Percentiles rank a stretch among this genome's conserved stretches.
phyloP scores from a whole-genome alignment of 2,888 invertebrate genomes.

The Hololepta plana region DNA sequence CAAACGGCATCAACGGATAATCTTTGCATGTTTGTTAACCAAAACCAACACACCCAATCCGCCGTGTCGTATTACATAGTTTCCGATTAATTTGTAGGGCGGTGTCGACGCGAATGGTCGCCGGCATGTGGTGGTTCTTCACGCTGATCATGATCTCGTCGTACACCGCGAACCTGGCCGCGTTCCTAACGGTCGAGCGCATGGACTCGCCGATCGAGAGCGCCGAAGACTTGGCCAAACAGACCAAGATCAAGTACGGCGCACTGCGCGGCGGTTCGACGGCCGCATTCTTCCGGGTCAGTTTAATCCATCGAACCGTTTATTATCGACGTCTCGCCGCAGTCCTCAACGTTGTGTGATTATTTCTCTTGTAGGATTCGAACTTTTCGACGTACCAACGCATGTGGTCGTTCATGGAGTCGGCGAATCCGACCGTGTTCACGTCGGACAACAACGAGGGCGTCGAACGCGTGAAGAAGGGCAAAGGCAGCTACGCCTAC shows the following conservation, averaged over 20 bases:
- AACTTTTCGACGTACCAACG: slow-evolving; percentile 85
- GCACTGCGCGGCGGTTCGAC: slow-evolving; percentile 87
- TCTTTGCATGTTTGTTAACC: too few species aligned
- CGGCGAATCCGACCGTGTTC: slow-evolving; percentile 73
- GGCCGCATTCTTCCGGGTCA: slow-evolving; percentile 83
- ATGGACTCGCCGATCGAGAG: slow-evolving; percentile 92
- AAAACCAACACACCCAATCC: too few species aligned
- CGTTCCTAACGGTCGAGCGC: slow-evolving; percentile 80
- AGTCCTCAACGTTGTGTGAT: not conserved
- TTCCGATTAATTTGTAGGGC: slow-evolving; percentile 38
- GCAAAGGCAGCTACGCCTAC: slow-evolving; percentile 81
- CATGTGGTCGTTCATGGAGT: slow-evolving; percentile 94
- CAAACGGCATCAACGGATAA: too few species aligned
- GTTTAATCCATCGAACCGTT: slow-evolving; percentile 11
- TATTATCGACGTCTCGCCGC: not conserved
- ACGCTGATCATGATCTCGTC: slow-evolving; percentile 91
- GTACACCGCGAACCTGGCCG: slow-evolving; percentile 90
- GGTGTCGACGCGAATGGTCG: slow-evolving; percentile 74
- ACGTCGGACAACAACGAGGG: slow-evolving; percentile 75
- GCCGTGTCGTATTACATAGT: too few species aligned
- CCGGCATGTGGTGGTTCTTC: slow-evolving; percentile 93
- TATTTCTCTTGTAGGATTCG: slow-evolving; percentile 49
- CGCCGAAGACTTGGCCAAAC: slow-evolving; percentile 89
- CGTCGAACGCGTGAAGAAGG: slow-evolving; percentile 71
- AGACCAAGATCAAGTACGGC: slow-evolving; percentile 95